These are phyloP conservation scores for Narcine bancroftii DNA, from an alignment of 2,113 vertebrate species.

Conservation along the genomic window DNA sequence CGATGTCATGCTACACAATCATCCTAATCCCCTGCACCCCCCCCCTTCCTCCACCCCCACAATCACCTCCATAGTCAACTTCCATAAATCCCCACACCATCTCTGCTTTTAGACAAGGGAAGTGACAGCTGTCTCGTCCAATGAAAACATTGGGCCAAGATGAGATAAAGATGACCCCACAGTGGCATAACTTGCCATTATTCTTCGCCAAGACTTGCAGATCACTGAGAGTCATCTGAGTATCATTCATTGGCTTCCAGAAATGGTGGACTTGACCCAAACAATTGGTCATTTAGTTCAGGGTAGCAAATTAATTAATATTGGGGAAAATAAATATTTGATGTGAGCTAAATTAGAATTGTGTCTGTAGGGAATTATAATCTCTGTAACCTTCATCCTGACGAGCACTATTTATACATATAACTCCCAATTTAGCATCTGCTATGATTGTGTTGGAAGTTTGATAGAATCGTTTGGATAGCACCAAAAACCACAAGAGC, in stretches of 20 bases:
- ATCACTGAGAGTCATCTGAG: too few species aligned
- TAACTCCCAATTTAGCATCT: not conserved
- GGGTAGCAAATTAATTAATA: not conserved
- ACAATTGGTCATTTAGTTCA: not conserved
- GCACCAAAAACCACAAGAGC: not conserved
- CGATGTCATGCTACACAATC: too few species aligned
- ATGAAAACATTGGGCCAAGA: not conserved
- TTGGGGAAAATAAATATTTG: not conserved
- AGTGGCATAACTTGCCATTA: too few species aligned
- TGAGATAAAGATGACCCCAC: not conserved
- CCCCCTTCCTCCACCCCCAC: too few species aligned
- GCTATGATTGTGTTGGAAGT: not conserved
- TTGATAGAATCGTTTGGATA: not conserved
- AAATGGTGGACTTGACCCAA: not conserved
- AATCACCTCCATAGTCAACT: too few species aligned
- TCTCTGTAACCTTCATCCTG: not conserved
- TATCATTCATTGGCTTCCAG: not conserved
- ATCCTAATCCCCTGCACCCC: too few species aligned
- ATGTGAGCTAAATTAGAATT: not conserved
- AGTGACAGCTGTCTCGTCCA: too few species aligned
- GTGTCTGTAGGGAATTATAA: not conserved
- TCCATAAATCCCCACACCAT: too few species aligned
- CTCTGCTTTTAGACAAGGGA: too few species aligned
- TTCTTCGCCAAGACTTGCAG: too few species aligned
- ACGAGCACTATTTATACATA: not conserved